phyloP scores from a whole-genome alignment of 2,113 vertebrate genomes.

The Phainopepla nitens region DNA sequence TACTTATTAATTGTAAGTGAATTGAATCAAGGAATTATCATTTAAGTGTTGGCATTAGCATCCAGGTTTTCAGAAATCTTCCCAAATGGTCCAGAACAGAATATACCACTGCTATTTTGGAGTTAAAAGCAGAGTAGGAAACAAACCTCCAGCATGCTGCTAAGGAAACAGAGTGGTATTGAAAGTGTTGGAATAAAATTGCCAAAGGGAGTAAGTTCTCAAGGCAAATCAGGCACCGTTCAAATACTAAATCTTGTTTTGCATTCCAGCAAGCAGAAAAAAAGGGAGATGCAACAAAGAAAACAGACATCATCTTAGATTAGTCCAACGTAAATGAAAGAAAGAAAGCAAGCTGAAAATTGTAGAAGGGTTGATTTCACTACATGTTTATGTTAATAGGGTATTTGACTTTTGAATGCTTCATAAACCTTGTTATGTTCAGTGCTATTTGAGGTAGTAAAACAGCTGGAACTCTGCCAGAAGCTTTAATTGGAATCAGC shows the following conservation, averaged over 20 bases:
- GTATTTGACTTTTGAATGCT: conserved; percentile 87
- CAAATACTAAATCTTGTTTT: conserved; percentile 59
- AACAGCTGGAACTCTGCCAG: conserved; percentile 81
- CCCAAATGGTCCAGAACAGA: not conserved
- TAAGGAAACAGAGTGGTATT: not conserved
- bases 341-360: conserved; percentile 75
- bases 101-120: not conserved
- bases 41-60: not conserved
- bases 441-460: conserved; percentile 80
- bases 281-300: conserved; percentile 42
- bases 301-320: conserved; percentile 67
- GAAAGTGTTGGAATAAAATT: conserved; percentile 15
- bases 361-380: conserved; percentile 78
- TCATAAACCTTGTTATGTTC: conserved; percentile 85
- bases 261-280: conserved; percentile 53
- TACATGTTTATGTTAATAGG: conserved; percentile 85
- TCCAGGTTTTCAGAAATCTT: conserved; percentile 24
- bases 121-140: not conserved
- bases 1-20: not conserved
- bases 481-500: conserved; percentile 83
- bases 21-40: not conserved
- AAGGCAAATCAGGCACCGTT: not conserved
- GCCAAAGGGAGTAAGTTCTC: not conserved
- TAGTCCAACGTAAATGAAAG: conserved; percentile 66
- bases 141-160: not conserved